Evolutionary conservation across 2,113 vertebrate genomes (phyloP).

Genomic region (Cyanoderma ruficeps): DNA sequence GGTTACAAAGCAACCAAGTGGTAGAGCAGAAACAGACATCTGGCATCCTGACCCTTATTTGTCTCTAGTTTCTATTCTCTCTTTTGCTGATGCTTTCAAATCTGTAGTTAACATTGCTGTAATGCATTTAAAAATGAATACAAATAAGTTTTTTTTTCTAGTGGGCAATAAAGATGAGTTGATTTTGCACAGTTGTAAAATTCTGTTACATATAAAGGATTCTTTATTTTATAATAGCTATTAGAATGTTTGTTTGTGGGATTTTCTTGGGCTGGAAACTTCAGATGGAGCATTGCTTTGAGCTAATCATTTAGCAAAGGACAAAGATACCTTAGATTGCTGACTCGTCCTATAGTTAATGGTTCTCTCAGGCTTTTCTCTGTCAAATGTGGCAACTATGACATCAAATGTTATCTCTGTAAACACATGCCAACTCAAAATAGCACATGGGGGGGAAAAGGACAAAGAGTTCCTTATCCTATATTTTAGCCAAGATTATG

Average conservation of each 20-base stretch:
- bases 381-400: conserved; percentile 65
- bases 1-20: background rate
- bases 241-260: conserved; percentile 60
- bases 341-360: conserved; percentile 60
- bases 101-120: background rate
- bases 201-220: conserved; percentile 16
- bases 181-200: conserved; percentile 53
- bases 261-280: conserved; percentile 39
- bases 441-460: background rate
- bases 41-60: background rate
- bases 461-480: conserved; percentile 37
- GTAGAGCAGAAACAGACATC: background rate
- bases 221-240: conserved; percentile 66
- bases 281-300: conserved; percentile 49
- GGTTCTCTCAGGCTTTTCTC: conserved; percentile 69
- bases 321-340: conserved; percentile 67
- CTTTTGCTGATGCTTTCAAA: background rate
- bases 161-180: conserved; percentile 52
- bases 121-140: conserved; percentile 12
- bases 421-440: conserved; percentile 68
- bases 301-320: conserved; percentile 71
- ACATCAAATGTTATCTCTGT: conserved; percentile 68
- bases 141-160: conserved; percentile 15
- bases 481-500: conserved; percentile 50
- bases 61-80: background rate